Conservation (phyloP, 53 echinoderm and acorn worm genomes). For the Glandiceps talaboti region DNA sequence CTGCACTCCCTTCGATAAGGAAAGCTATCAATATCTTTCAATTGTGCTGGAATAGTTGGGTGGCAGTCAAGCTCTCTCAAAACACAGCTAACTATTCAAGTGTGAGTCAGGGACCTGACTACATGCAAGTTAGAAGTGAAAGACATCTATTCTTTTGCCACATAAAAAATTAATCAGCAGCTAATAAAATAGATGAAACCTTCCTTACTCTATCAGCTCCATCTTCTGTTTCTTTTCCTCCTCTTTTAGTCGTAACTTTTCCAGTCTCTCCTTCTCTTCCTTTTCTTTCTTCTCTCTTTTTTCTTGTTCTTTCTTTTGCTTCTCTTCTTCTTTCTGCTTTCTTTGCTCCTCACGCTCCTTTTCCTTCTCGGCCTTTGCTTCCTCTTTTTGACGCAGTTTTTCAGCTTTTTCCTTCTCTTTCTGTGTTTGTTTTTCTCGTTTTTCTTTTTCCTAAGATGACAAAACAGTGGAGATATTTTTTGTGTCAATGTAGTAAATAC, state of each 20-base stretch:
- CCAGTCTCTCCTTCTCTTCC: constrained; percentile 35
- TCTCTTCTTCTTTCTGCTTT: constrained; percentile 12
- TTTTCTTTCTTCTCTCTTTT: constrained; percentile 36
- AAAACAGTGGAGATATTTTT: too few relatives aligned
- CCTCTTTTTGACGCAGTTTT: constrained; percentile 37
- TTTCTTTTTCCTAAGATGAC: constrained; percentile 12
- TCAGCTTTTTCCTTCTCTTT: constrained; percentile 35
- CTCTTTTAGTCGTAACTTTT: constrained; percentile 38
- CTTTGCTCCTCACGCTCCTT: constrained; percentile 22
- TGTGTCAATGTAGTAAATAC: too few relatives aligned
- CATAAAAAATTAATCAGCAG: too few relatives aligned
- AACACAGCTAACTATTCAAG: too few relatives aligned
- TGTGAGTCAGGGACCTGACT: too few relatives aligned
- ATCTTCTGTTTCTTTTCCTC: constrained; percentile 43
- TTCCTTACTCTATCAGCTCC: constrained; percentile 41
- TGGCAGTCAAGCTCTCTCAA: too few relatives aligned
- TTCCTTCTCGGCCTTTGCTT: constrained; percentile 19
- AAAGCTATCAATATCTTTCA: too few relatives aligned
- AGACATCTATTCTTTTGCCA: too few relatives aligned
- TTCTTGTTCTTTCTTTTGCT: constrained; percentile 6
- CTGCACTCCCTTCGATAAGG: too few relatives aligned
- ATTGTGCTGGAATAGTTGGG: too few relatives aligned
- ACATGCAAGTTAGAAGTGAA: too few relatives aligned
- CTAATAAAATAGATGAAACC: too few relatives aligned
- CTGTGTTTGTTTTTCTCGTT: constrained; percentile 26